These are phyloP conservation scores for Thalassarche chlororhynchos DNA, from an alignment of 2,113 vertebrate species.

Conservation along the genomic window DNA sequence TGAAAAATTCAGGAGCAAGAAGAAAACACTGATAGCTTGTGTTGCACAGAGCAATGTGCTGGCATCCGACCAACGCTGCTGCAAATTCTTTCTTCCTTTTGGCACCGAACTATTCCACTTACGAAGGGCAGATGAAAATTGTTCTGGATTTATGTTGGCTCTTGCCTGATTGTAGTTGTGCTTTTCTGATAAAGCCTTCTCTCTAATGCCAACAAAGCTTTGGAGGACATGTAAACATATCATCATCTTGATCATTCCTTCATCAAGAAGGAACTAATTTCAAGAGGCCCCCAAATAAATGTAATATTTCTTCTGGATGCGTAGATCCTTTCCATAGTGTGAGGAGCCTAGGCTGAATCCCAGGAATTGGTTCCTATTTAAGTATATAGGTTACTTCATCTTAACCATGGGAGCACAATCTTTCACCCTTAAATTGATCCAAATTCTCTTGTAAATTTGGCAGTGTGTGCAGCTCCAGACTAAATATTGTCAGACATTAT, in stretches of 20 bases:
- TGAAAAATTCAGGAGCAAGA: slow-evolving; percentile 17
- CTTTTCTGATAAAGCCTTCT: neutral
- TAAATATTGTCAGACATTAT: neutral
- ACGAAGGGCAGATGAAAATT: neutral
- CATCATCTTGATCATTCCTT: neutral
- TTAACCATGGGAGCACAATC: neutral
- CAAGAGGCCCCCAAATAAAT: neutral
- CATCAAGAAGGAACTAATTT: neutral
- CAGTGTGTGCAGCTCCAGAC: neutral
- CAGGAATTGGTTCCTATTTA: neutral
- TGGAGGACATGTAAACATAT: neutral
- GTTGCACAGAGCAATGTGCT: neutral
- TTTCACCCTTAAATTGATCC: neutral
- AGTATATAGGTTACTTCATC: neutral
- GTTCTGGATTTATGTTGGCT: neutral
- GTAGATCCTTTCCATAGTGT: neutral
- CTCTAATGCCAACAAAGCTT: neutral
- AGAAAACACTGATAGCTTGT: neutral
- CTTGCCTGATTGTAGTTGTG: neutral
- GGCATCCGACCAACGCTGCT: neutral
- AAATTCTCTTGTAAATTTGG: neutral
- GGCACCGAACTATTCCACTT: neutral
- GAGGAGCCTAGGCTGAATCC: neutral
- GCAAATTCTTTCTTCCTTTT: slow-evolving; percentile 21
- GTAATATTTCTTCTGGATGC: neutral